Conservation (phyloP, 2,888 invertebrate species). For the Meteorus colon region DNA sequence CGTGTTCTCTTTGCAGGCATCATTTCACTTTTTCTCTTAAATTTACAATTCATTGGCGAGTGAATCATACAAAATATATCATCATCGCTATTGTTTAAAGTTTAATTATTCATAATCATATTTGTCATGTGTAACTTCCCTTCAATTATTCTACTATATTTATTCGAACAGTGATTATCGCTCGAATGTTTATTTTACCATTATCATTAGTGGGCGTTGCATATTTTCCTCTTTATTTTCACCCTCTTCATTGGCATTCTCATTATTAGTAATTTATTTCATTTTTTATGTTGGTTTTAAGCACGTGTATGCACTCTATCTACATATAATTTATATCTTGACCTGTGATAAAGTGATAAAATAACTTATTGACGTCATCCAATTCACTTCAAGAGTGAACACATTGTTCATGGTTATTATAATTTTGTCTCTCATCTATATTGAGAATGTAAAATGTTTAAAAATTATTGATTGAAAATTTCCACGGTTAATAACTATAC, state of each 20-base stretch:
- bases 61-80: background rate
- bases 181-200: background rate
- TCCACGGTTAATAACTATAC: background rate
- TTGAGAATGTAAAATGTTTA: background rate
- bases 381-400: background rate
- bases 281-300: conserved; percentile 1
- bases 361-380: background rate
- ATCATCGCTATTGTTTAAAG: background rate
- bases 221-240: background rate
- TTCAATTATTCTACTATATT: too few species aligned
- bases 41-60: too few species aligned
- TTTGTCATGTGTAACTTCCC: background rate
- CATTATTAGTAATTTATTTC: too few species aligned
- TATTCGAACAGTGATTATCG: background rate
- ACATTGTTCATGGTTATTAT: background rate
- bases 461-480: background rate
- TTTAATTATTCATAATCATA: background rate
- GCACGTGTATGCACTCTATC: background rate
- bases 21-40: background rate
- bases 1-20: background rate
- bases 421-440: background rate
- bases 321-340: background rate
- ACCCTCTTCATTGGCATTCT: too few species aligned
- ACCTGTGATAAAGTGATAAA: background rate
- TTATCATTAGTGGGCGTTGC: background rate